Percentiles rank a stretch among this genome's conserved stretches.
Conservation (phyloP, 2,888 invertebrate species). For the Tortrix viridana region DNA sequence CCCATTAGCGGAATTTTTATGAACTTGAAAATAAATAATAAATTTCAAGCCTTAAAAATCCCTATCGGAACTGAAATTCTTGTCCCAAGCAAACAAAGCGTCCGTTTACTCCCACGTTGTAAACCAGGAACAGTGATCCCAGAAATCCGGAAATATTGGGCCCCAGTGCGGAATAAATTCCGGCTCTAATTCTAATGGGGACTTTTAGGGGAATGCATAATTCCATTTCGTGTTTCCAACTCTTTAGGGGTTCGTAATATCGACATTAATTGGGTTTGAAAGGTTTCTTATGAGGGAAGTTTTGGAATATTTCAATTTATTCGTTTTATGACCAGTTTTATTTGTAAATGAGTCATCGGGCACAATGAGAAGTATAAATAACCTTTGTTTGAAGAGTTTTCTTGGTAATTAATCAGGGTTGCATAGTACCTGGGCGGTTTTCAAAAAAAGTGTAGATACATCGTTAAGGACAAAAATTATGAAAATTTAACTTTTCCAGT, state of each 20-base stretch:
- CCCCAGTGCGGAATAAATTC: constrained; percentile 71
- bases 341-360: constrained; percentile 3
- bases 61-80: constrained; percentile 1
- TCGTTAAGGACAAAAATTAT: too few species aligned
- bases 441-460: too few species aligned
- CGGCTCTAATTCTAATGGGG: constrained; percentile 75
- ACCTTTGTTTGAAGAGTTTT: too few species aligned
- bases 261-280: constrained; percentile 78
- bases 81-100: constrained; percentile 23
- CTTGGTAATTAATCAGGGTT: too few species aligned
- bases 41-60: neutral
- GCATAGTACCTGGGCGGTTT: too few species aligned
- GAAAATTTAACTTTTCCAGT: too few species aligned
- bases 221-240: constrained; percentile 81
- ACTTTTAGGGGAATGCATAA: constrained; percentile 80
- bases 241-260: constrained; percentile 76
- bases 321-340: constrained; percentile 41
- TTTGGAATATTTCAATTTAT: constrained; percentile 61
- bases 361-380: too few species aligned
- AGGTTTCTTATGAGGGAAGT: constrained; percentile 71
- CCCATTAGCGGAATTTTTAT: too few species aligned
- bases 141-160: constrained; percentile 57
- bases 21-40: neutral
- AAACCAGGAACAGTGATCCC: constrained; percentile 42
- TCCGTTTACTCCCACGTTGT: constrained; percentile 34